A percentile compares a stretch with the other conserved stretches of the same genome.
Evolutionary conservation across 2,888 invertebrate genomes (phyloP).

Genomic region (Thysanoteuthis rhombus): DNA sequence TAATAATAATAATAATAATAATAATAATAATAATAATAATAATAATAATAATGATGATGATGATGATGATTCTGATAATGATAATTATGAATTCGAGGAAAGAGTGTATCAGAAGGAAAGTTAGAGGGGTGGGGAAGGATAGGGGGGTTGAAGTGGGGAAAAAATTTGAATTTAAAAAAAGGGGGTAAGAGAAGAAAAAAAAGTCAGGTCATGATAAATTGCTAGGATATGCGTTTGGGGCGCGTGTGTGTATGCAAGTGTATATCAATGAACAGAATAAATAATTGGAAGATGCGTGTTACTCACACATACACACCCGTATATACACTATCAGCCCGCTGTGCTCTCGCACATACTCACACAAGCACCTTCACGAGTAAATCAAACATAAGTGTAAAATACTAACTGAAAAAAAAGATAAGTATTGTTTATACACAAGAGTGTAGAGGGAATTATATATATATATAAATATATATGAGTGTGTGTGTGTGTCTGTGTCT

Average conservation of each 20-base stretch:
- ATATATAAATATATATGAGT: background rate
- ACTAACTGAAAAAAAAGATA: background rate
- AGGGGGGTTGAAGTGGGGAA: too few relatives aligned
- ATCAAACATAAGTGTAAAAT: background rate
- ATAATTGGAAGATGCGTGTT: background rate
- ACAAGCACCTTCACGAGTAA: background rate
- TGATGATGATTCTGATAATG: too few relatives aligned
- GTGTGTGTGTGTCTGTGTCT: background rate
- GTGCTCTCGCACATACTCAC: background rate
- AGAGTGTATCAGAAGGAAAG: too few relatives aligned
- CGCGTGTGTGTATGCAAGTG: background rate
- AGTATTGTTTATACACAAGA: background rate
- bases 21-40: too few relatives aligned
- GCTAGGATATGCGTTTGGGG: background rate
- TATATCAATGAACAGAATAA: background rate
- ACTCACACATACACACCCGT: background rate
- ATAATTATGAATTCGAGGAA: too few relatives aligned
- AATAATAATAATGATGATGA: too few relatives aligned
- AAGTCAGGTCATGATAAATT: background rate
- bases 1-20: too few relatives aligned
- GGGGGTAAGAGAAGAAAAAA: background rate
- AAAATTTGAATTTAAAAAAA: too few relatives aligned
- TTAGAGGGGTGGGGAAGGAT: too few relatives aligned
- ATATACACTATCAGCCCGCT: background rate
- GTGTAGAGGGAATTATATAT: background rate